phyloP scores from a whole-genome alignment of 2,888 invertebrate species.

The Chirona hameri region DNA sequence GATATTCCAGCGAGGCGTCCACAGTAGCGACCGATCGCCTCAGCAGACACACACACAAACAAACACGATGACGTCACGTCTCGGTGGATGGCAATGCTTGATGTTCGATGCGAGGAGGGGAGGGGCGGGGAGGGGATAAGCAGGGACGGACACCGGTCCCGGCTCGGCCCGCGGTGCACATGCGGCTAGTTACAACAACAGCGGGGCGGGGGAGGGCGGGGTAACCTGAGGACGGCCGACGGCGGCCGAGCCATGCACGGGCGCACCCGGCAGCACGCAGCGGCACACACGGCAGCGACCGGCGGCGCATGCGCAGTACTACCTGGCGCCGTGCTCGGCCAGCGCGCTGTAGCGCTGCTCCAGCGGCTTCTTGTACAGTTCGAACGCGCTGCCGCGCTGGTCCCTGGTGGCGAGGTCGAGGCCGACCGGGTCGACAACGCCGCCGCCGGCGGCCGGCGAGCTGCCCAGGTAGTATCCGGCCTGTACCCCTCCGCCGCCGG shows the following conservation, averaged over 20 bases:
- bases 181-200: constrained; percentile 7
- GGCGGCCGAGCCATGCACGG: background rate
- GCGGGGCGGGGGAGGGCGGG: background rate
- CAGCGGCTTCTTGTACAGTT: constrained; percentile 79
- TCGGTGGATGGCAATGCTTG: too few relatives aligned
- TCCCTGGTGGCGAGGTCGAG: constrained; percentile 78
- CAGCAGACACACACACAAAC: too few relatives aligned
- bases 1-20: background rate
- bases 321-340: constrained; percentile 23
- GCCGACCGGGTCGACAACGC: constrained; percentile 38
- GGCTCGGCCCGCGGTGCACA: background rate
- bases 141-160: too few relatives aligned
- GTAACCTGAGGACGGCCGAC: background rate
- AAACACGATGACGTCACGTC: too few relatives aligned
- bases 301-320: constrained; percentile 24
- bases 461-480: constrained; percentile 52
- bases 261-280: background rate
- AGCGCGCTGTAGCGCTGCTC: background rate
- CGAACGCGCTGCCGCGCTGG: constrained; percentile 91
- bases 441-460: constrained; percentile 42
- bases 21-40: too few relatives aligned
- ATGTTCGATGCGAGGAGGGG: background rate
- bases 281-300: background rate
- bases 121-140: too few relatives aligned
- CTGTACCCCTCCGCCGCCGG: constrained; percentile 48